phyloP scores from a whole-genome alignment of 2,797 vertebrate genomes.

The Betta splendens region DNA sequence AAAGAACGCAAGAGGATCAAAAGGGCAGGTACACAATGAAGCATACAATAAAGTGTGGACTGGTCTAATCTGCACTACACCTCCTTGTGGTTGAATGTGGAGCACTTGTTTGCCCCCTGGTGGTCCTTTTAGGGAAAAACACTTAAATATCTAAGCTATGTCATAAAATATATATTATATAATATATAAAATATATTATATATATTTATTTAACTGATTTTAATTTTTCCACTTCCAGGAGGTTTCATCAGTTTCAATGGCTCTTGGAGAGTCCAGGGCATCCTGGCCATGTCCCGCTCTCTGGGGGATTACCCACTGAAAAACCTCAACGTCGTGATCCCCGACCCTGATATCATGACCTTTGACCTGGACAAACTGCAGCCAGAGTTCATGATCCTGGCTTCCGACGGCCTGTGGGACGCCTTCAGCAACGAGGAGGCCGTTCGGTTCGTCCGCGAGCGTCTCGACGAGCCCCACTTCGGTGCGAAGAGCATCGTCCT shows the following conservation, averaged over 20 bases:
- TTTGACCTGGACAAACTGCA: constrained; percentile 99
- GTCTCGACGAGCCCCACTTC: constrained; percentile 96
- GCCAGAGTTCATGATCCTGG: constrained; percentile 98
- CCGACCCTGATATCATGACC: constrained; percentile 94
- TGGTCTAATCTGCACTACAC: background rate
- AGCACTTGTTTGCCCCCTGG: constrained; percentile 54
- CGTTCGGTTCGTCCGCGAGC: constrained; percentile 94
- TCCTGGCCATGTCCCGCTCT: constrained; percentile 98
- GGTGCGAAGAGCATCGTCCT: constrained; percentile 98
- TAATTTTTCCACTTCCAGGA: constrained; percentile 74
- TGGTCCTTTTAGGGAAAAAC: constrained; percentile 42
- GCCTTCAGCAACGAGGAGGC: constrained; percentile 99
- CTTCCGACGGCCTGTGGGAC: constrained; percentile 96
- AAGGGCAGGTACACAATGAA: constrained; percentile 87
- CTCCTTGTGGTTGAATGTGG: background rate
- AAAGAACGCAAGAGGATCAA: constrained; percentile 99
- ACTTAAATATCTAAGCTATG: no score
- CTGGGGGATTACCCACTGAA: constrained; percentile 98
- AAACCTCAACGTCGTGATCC: constrained; percentile 97
- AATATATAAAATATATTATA: no score
- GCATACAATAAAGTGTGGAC: no score
- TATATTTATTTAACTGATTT: background rate
- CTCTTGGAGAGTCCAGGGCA: constrained; percentile 98
- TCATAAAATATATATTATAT: no score
- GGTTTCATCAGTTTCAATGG: constrained; percentile 99